These are phyloP conservation scores for Hemibagrus wyckioides DNA, from an alignment of 2,113 vertebrate species.

Conservation along the genomic window DNA sequence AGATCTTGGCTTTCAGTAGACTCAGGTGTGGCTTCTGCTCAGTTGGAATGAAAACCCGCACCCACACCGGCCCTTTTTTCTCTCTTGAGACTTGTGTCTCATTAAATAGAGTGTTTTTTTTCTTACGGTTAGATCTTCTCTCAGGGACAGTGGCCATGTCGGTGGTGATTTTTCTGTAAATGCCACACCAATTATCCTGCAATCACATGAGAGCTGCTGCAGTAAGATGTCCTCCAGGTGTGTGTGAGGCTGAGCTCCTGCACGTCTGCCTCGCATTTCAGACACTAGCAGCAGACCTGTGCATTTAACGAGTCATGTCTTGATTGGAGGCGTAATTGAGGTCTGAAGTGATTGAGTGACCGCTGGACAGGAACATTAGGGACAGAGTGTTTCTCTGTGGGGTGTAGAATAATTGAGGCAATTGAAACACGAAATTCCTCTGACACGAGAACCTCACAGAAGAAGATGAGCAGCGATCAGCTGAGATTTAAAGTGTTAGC, in stretches of 20 bases:
- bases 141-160: slow-evolving; percentile 13
- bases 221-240: slow-evolving; percentile 7
- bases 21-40: too few relatives aligned
- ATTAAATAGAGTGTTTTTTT: neutral
- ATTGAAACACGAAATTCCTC: slow-evolving; percentile 32
- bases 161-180: slow-evolving; percentile 7
- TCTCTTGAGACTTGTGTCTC: too few relatives aligned
- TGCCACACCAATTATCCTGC: slow-evolving; percentile 25
- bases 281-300: neutral
- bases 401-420: slow-evolving; percentile 49
- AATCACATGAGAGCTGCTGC: slow-evolving; percentile 18
- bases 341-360: slow-evolving; percentile 13
- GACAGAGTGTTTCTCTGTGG: slow-evolving; percentile 46
- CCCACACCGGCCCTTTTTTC: too few relatives aligned
- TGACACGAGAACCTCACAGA: slow-evolving; percentile 28
- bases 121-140: neutral
- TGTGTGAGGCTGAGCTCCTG: neutral
- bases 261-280: neutral
- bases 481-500: neutral
- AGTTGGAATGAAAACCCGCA: too few relatives aligned
- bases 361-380: slow-evolving; percentile 25
- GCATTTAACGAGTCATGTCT: slow-evolving; percentile 25
- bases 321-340: slow-evolving; percentile 39
- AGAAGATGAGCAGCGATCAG: slow-evolving; percentile 6
- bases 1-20: too few relatives aligned